Conservation (phyloP, 2,797 vertebrate species). For the Sebastes wilsoni region DNA sequence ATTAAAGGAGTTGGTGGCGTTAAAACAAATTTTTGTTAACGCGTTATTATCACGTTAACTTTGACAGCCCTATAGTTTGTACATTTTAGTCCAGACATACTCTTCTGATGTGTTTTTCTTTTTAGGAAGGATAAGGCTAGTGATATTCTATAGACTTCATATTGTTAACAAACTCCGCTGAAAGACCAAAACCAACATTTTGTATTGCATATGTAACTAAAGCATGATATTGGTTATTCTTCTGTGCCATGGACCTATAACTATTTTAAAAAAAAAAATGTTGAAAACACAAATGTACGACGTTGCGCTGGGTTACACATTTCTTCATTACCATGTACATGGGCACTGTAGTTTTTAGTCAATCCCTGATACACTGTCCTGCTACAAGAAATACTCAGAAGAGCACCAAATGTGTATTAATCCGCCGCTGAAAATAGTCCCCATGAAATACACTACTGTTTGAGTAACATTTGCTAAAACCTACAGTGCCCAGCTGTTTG, state of each 20-base stretch:
- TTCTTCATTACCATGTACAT: not conserved
- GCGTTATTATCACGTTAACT: too few relatives aligned
- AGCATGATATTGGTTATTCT: not conserved
- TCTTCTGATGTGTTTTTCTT: not conserved
- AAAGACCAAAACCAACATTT: not conserved
- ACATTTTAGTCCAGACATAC: not conserved
- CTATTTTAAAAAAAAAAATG: not conserved
- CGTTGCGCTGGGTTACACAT: not conserved
- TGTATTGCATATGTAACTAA: not conserved
- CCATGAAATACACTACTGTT: not conserved
- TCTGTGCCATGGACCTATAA: not conserved
- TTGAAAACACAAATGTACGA: not conserved
- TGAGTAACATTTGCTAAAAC: not conserved
- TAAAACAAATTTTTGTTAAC: too few relatives aligned
- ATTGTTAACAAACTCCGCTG: fast-evolving
- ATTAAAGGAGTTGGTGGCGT: fast-evolving
- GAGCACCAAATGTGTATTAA: not conserved
- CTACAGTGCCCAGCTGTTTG: not conserved
- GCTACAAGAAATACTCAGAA: not conserved
- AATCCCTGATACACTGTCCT: not conserved
- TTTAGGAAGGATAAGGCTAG: not conserved
- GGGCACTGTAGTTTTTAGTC: too few relatives aligned
- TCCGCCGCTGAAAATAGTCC: not conserved
- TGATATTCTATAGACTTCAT: not conserved
- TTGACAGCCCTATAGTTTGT: not conserved